These are phyloP conservation scores for Macroglossus sobrinus DNA, from an alignment of 2,113 vertebrate genomes.

Conservation along the genomic window DNA sequence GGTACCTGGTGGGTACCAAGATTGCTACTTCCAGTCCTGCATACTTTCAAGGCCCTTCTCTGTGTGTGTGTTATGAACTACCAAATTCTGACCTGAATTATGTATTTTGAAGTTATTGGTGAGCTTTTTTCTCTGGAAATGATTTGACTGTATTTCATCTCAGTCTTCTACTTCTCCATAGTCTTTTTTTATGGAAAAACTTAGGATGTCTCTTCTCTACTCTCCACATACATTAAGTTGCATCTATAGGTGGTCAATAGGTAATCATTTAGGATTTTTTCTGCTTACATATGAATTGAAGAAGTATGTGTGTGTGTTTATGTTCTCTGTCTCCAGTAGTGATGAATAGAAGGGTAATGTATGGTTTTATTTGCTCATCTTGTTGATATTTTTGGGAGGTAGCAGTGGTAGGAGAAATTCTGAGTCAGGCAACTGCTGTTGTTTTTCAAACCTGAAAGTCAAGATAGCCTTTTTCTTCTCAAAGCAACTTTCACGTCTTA, in stretches of 20 bases:
- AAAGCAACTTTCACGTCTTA: not conserved
- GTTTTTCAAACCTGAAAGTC: not conserved
- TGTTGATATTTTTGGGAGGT: not conserved
- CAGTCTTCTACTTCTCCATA: not conserved
- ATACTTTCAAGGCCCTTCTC: not conserved
- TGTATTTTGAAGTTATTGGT: not conserved
- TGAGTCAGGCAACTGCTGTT: not conserved
- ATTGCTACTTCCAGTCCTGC: not conserved
- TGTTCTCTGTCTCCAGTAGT: not conserved
- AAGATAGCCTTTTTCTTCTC: not conserved
- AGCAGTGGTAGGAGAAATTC: not conserved
- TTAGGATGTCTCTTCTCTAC: not conserved
- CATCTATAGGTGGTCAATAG: not conserved
- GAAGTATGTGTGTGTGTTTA: not conserved
- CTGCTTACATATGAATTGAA: not conserved
- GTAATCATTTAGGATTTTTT: not conserved
- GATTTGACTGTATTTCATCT: not conserved
- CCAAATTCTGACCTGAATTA: not conserved
- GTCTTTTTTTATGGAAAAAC: not conserved
- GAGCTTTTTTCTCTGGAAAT: not conserved
- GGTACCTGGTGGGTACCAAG: not conserved
- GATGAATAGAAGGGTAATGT: not conserved
- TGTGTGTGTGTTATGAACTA: not conserved
- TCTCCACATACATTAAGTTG: not conserved
- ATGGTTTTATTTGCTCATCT: not conserved